Conservation (phyloP, 2,888 invertebrate genomes). For the Tetramorium bicarinatum region DNA sequence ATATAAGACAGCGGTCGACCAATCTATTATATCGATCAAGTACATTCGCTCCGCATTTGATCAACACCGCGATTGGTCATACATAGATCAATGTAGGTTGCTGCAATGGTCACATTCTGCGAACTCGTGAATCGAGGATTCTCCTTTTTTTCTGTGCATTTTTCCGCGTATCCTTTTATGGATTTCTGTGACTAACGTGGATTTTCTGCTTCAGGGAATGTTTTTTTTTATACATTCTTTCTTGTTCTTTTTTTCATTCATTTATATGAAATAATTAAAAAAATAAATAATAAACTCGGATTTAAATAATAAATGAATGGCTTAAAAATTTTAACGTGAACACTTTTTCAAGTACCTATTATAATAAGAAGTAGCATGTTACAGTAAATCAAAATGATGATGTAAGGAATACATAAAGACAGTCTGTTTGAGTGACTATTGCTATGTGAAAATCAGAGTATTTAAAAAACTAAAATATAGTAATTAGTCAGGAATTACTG, state of each 20-base stretch:
- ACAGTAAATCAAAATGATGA: too few species aligned
- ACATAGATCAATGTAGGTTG: conserved; percentile 24
- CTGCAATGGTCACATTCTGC: conserved; percentile 27
- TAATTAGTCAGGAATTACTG: neutral
- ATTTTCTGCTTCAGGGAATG: neutral
- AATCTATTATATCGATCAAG: conserved; percentile 60
- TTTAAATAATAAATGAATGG: neutral
- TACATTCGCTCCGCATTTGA: conserved; percentile 67
- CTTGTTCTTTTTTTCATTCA: neutral
- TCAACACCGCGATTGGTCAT: conserved; percentile 40
- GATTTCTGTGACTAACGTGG: neutral
- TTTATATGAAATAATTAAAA: neutral
- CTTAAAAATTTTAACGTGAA: neutral
- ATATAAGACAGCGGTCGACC: conserved; percentile 60
- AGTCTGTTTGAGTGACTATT: neutral
- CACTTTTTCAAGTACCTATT: neutral
- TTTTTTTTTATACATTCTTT: neutral
- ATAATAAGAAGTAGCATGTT: neutral
- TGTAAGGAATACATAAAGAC: neutral
- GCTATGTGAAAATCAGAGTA: neutral
- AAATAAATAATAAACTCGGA: neutral
- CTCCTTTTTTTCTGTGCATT: conserved; percentile 29
- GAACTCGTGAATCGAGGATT: neutral
- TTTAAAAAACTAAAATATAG: neutral
- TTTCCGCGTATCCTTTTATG: conserved; percentile 1